Evolutionary conservation across 2,797 vertebrate species (phyloP), one percentile per base, ranked within the genome.

Genomic region (Sphenodon punctatus): DNA sequence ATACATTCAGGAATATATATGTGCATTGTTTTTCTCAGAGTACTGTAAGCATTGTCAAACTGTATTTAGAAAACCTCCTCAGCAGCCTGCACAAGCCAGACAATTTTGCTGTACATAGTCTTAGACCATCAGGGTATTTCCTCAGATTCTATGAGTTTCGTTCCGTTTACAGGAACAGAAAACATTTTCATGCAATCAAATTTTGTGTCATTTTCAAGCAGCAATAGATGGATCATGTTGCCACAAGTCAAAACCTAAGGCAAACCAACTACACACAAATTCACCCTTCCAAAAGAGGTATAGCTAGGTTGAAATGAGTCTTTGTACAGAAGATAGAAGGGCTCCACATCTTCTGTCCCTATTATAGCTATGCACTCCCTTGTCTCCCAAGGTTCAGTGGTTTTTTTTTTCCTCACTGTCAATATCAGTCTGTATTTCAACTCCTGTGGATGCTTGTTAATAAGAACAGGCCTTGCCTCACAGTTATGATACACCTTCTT

Each of bases 401-500:
- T n/a, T n/a, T n/a, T 71, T 23, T 43, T 71, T 61, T 60, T 77
- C 63, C 74, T 70, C 16, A 41, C 8, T 41, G 82, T 60, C 14
- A 53, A 2, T 65, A 78, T 89, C 67, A 63, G 19, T 13, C 39
- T 19, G 2, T 30, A 68, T 90, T 90, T 85, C 32, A 70, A 39
- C 51, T 77, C 34, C 39, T 72, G 19, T 25, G 49, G 67, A 89
- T 4, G 19, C 74, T 60, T 89, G 87, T 89, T 89, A 76, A 64
- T 56, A 87, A 87, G 82, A 89, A 59, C n/a, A 76, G 74, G 46
- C 32, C 58, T 89, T 90, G 82, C 89, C 82, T 92, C 75, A 42
- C 61, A 65, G 59, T 89, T 82, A 86, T 12, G 60, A 88, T 87
- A 84, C 77, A 78, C 53, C 15, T 92, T 87, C 83, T 88, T 92